Percentiles rank a stretch among this genome's conserved stretches.
Evolutionary conservation across 2,113 vertebrate species (phyloP).

Genomic region (Sturnus vulgaris): DNA sequence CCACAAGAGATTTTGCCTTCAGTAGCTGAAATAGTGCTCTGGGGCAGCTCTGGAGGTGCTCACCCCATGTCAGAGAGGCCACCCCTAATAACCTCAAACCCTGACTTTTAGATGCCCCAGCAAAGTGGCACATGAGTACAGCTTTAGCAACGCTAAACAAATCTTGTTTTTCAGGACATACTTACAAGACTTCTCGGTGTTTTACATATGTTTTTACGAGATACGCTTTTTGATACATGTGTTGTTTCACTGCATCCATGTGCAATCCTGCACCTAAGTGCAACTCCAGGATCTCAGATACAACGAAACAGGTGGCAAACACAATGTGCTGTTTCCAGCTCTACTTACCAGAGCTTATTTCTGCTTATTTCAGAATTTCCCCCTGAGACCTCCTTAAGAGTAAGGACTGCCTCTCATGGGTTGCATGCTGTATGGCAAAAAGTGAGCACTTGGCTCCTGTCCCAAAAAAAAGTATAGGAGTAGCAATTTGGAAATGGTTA

Average conservation of each 20-base stretch:
- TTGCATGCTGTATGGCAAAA: background rate
- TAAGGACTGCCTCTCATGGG: background rate
- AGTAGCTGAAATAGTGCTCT: background rate
- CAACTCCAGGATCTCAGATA: background rate
- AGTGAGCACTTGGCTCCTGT: background rate
- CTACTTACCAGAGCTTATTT: background rate
- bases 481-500: slow-evolving; percentile 7
- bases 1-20: background rate
- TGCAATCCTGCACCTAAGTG: background rate
- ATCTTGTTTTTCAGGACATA: background rate
- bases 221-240: background rate
- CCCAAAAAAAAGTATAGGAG: background rate
- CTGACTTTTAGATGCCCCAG: background rate
- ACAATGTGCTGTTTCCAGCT: background rate
- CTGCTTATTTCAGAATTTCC: background rate
- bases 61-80: background rate
- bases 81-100: background rate
- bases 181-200: background rate
- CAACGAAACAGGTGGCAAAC: background rate
- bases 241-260: background rate
- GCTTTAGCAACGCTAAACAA: background rate
- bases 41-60: background rate
- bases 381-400: background rate
- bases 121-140: background rate
- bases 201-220: background rate